These are phyloP conservation scores for Drosophila mayri DNA, from an alignment of 1,140 invertebrate species.

Conservation along the genomic window DNA sequence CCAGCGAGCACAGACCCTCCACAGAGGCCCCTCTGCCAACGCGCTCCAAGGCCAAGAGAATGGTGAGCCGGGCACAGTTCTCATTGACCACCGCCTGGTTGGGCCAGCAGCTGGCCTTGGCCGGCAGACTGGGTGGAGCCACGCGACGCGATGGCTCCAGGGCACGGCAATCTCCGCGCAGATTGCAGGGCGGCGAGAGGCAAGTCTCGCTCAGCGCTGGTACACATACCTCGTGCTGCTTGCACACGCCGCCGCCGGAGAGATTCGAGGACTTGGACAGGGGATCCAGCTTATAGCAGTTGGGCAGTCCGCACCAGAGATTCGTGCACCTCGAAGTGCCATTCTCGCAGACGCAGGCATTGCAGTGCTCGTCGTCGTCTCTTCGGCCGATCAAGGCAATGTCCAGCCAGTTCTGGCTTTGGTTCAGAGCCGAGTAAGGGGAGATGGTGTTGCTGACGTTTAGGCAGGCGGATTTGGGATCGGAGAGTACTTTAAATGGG, in stretches of 20 bases:
- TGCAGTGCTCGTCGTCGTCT: conserved; percentile 91
- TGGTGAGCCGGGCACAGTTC: conserved; percentile 90
- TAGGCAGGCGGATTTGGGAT: conserved; percentile 78
- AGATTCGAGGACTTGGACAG: conserved; percentile 85
- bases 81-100: conserved; percentile 89
- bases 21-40: conserved; percentile 89
- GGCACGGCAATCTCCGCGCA: conserved; percentile 93
- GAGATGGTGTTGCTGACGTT: conserved; percentile 74
- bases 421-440: conserved; percentile 74
- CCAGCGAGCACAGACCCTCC: conserved; percentile 89
- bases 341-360: conserved; percentile 91
- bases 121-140: conserved; percentile 90
- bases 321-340: conserved; percentile 92
- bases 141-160: conserved; percentile 90
- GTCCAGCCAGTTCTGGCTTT: conserved; percentile 69
- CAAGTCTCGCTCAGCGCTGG: conserved; percentile 91
- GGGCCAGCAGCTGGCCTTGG: conserved; percentile 92
- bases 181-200: conserved; percentile 90
- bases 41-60: conserved; percentile 89
- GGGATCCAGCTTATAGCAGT: conserved; percentile 88
- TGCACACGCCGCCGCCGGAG: conserved; percentile 79
- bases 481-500: conserved; percentile 71
- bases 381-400: conserved; percentile 81
- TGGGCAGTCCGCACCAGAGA: conserved; percentile 93
- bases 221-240: conserved; percentile 88